Conservation (phyloP, 2,113 vertebrate species). For the Corythaeola cristata region DNA sequence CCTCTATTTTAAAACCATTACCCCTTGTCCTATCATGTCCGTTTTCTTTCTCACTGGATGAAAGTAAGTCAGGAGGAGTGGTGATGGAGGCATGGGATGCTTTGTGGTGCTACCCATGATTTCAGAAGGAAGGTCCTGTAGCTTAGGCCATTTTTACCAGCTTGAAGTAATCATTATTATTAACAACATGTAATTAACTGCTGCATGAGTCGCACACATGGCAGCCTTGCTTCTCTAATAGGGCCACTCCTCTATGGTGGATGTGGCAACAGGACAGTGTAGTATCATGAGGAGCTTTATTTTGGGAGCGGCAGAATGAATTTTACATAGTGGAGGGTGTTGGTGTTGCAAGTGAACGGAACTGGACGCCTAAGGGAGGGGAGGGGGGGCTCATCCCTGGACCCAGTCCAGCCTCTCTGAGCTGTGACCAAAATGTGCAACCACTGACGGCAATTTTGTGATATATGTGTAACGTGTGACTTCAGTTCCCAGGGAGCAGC, state of each 20-base stretch:
- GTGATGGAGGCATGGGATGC: neutral
- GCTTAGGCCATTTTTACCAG: neutral
- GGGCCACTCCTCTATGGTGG: neutral
- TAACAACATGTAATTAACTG: neutral
- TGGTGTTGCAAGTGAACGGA: neutral
- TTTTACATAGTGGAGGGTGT: neutral
- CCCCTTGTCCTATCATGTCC: too few species aligned
- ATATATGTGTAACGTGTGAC: neutral
- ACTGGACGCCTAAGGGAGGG: neutral
- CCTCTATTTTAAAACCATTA: too few species aligned
- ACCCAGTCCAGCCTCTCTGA: neutral
- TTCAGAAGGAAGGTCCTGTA: neutral
- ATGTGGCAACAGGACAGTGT: neutral
- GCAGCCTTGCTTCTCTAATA: neutral
- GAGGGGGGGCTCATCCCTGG: neutral
- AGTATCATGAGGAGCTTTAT: neutral
- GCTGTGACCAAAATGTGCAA: accelerated
- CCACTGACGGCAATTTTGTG: neutral
- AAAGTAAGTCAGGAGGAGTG: neutral
- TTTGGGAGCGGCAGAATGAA: neutral
- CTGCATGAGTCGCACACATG: neutral
- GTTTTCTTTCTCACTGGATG: neutral
- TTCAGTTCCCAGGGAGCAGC: neutral
- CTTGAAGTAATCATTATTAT: neutral
- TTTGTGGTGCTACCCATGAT: neutral